Base-by-base conservation (phyloP, 2,113 vertebrate species). In the Formicarius rufipectus region DNA sequence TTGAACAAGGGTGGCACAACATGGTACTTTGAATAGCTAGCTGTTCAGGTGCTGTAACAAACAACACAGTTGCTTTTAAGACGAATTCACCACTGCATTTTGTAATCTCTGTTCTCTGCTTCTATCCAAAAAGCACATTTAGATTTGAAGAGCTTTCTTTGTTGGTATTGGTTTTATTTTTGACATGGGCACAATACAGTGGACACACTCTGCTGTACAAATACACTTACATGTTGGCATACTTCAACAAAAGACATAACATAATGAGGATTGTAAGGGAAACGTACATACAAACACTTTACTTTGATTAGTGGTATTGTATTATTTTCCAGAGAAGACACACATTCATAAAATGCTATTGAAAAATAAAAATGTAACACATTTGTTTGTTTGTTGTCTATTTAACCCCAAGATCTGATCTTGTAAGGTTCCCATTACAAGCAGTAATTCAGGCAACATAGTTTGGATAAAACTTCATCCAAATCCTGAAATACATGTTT, bases 131-230 rank as follows among this genome's bases (percentile, higher is more conserved):
- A 84, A 18, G 20, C 22, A 44, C 0, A 0, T 37, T 90, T 64
- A 82, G 40, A 56, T 80, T 49, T 50, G 21, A 76, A 71, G 84
- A 88, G 19, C 11, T 87, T 84, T 45, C 37, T 67, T 93, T 95
- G 83, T 94, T 79, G 80, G 63, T 59, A 75, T 39, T 67, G 50
- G 7, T 89, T 97, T 98, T 96, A 98, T 97, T 98, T 96, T 97
- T 93, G 64, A 92, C 92, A 82, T 35, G 53, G 76, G 59, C 97
- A 97, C 96, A 96, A 97, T 97, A 87, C 92, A 93, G 60, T 89
- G 94, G 85, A 96, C 85, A 82, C 53, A 56, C 71, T 92, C 79
- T 96, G 83, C 76, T 92, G 86, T 90, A 97, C 94, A 96, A 92
- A 95, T 89, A 84, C 77, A 86, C 80, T 67, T 90, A 91, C 1